phyloP scores from a whole-genome alignment of 2,113 vertebrate species.

The human region DNA sequence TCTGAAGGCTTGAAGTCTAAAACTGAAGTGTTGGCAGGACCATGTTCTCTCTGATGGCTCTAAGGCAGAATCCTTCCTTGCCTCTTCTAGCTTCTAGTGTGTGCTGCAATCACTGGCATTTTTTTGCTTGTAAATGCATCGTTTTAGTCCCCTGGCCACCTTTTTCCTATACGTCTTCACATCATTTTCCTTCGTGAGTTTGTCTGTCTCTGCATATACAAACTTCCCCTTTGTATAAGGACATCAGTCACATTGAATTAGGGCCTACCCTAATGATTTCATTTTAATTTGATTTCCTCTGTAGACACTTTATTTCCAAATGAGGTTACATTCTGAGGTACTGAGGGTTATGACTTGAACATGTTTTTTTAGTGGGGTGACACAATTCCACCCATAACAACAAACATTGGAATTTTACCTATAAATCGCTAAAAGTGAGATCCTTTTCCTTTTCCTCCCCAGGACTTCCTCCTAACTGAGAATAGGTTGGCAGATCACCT shows the following conservation, averaged over 20 bases:
- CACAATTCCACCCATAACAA: neutral
- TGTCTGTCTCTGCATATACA: neutral
- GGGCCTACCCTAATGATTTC: neutral
- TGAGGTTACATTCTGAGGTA: neutral
- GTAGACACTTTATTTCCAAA: neutral
- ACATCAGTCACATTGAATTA: neutral
- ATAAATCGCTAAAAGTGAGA: neutral
- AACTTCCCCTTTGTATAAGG: neutral
- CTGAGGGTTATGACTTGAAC: neutral
- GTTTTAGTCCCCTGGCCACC: neutral
- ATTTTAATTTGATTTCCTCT: conserved; percentile 8
- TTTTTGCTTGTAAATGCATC: neutral
- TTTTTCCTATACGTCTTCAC: neutral
- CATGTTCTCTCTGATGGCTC: neutral
- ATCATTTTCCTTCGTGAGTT: neutral
- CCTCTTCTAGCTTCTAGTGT: neutral
- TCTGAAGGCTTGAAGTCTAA: conserved; percentile 21
- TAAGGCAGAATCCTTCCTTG: neutral
- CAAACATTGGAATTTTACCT: neutral
- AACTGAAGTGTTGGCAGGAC: neutral
- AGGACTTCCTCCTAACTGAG: neutral
- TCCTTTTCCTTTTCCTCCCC: neutral
- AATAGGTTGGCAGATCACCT: neutral
- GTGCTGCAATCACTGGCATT: neutral
- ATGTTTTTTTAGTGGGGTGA: neutral